Evolutionary conservation across 53 echinoderm and acorn worm genomes (phyloP).

Genomic region (Holothuria leucospilota): DNA sequence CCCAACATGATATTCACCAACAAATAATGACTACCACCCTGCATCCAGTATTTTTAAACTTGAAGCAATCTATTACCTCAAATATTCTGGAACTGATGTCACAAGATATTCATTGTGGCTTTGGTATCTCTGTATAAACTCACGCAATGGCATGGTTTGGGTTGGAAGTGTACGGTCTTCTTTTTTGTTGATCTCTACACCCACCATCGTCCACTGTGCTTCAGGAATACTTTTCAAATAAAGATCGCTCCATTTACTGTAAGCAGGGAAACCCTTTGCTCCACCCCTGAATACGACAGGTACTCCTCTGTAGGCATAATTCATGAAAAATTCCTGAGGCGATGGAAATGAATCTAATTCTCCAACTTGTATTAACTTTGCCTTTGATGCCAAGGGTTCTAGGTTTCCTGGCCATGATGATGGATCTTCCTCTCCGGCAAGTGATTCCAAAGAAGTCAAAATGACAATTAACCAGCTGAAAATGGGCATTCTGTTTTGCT

Average conservation of each 20-base stretch:
- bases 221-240: conserved; percentile 68
- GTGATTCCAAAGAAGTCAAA: neutral
- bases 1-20: too few species aligned
- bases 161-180: conserved; percentile 68
- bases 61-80: conserved; percentile 61
- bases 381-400: conserved; percentile 65
- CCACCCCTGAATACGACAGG: conserved; percentile 84
- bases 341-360: conserved; percentile 68
- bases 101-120: conserved; percentile 80
- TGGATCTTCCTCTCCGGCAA: conserved; percentile 9
- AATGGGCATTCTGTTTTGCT: too few species aligned
- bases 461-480: neutral
- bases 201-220: conserved; percentile 57
- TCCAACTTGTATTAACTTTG: conserved; percentile 40
- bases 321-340: conserved; percentile 77
- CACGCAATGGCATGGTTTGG: conserved; percentile 63
- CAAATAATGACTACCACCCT: too few species aligned
- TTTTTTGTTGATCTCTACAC: conserved; percentile 75
- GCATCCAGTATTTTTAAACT: too few species aligned
- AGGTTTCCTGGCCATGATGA: conserved; percentile 69
- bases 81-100: conserved; percentile 70
- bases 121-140: conserved; percentile 81
- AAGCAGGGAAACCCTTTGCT: conserved; percentile 78
- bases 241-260: conserved; percentile 74
- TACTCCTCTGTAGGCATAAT: conserved; percentile 72